Evolutionary conservation across 2,113 vertebrate genomes (phyloP), one percentile per base, ranked within the genome.

Genomic region (Paramormyrops kingsleyae): DNA sequence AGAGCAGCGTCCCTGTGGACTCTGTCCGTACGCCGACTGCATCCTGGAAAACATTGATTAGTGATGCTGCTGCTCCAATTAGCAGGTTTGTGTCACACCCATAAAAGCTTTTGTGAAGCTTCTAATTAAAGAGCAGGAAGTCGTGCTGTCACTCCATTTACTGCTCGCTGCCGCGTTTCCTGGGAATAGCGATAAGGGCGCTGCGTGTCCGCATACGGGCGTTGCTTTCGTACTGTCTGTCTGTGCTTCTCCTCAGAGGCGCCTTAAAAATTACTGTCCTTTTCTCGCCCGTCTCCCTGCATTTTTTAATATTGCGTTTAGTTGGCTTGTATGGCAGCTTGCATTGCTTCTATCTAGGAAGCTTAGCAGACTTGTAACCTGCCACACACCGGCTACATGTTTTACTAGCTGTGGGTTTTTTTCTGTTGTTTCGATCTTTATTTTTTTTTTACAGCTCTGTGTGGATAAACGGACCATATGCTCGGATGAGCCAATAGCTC

Each of bases 71-170:
- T 52, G 47, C 44, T 90, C 85, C 89, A 90, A 90, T 90, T 90
- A 90, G 52, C 89, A 44, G 89, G 52, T 90, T 87, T 90, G 59
- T 87, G 85, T 90, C 70, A 62, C 83, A 49, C 89, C 35, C 77
- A 80, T 89, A 89, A 84, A 86, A 89, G 83, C 83, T 53, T 90
- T 87, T 87, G 85, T 80, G 66, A 70, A 66, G 47, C 62, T 66
- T 90, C 85, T 87, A 87, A 90, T 90, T 90, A 87, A 90, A 90
- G 84, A 87, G 62, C 44, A 70, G 89, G 62, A 87, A 87, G 49
- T 90, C 56, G 44, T 87, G 66, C 83, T 52, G 56, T 31, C 83
- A 87, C 83, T 44, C 4, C 89, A 49, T 89, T 87, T 83, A 19
- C 50, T 52, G 24, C 84, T 42, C 21, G 31, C 31, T 6, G 27